Base-by-base conservation (phyloP, 2,113 vertebrate genomes). In the Myotis brandtii region DNA sequence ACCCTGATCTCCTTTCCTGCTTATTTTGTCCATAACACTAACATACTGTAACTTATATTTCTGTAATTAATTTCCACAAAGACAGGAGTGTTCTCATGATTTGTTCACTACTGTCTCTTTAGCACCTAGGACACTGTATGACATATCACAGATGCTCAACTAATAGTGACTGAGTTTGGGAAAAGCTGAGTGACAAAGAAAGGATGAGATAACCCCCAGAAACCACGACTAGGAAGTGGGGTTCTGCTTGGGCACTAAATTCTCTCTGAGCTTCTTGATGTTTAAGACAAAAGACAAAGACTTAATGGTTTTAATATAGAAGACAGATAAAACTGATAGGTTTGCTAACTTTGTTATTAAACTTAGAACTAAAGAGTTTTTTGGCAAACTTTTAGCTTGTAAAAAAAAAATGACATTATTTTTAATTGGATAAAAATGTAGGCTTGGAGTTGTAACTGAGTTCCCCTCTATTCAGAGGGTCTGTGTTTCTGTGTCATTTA, bases 341-440 rank as follows among this genome's bases (percentile, higher is more conserved):
- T 79, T 76, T 72, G 17, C 70, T 93, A 11, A 70, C 6, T 86
- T 86, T 62, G 34, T 25, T 67, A 18, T 85, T 67, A 30, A 88
- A 48, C 25, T 86, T 89, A 70, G 59, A 59, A 66, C 32, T 46
- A 30, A 87, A 72, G 43, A 59, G 25, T 40, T 72, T 80, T 69
- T 72, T 64, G 23, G 56, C 32, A 69, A 67, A 93, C 66, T 91
- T 87, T 85, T n/a, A 64, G 17, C 34, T 92, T 92, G 27, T 77
- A 83, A 3, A 76, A 66, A 66, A 66, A 75, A 79, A 83, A 72
- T 66, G 50, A 7, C 11, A 25, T 83, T 79, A 18, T 82, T 81
- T 40, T 83, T 70, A 48, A 12, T 73, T 83, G 67, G 30, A 25
- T 79, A 9, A 70, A 86, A 62, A 37, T 50, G 43, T 7, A 70